Percentiles rank a stretch among this genome's conserved stretches.
These are phyloP conservation scores for Spilogale gracilis DNA, from an alignment of 2,113 vertebrate species.

Conservation along the genomic window DNA sequence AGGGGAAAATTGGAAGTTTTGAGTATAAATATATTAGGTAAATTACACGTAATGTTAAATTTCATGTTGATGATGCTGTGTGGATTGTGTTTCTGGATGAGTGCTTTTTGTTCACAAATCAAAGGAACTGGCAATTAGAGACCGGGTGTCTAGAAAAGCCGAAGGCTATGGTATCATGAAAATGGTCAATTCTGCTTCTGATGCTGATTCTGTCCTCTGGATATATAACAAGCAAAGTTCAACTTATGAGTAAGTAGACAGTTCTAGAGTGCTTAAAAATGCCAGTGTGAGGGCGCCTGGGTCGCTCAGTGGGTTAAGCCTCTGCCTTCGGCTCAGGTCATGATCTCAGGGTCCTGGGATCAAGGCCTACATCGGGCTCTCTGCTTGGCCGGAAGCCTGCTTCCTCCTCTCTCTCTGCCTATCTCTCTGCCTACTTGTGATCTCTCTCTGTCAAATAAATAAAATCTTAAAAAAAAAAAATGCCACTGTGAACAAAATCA, in stretches of 20 bases:
- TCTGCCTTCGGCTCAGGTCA: too few species aligned
- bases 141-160: not conserved
- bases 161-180: not conserved
- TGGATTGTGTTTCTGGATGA: not conserved
- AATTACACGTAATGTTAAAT: not conserved
- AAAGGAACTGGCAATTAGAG: not conserved
- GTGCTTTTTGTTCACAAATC: not conserved
- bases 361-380: too few species aligned
- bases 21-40: not conserved
- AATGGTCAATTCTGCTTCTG: not conserved
- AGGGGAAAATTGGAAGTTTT: not conserved
- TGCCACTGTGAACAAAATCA: not conserved
- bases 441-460: too few species aligned
- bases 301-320: too few species aligned
- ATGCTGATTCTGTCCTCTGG: not conserved
- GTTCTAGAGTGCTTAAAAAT: not conserved
- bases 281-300: not conserved
- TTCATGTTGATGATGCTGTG: not conserved
- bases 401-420: too few species aligned
- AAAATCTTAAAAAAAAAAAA: not conserved
- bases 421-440: too few species aligned
- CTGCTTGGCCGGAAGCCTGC: too few species aligned
- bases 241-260: not conserved
- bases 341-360: too few species aligned
- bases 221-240: not conserved